Base-by-base conservation (phyloP, 53 echinoderm and acorn worm species). In the Holothuria scabra region DNA sequence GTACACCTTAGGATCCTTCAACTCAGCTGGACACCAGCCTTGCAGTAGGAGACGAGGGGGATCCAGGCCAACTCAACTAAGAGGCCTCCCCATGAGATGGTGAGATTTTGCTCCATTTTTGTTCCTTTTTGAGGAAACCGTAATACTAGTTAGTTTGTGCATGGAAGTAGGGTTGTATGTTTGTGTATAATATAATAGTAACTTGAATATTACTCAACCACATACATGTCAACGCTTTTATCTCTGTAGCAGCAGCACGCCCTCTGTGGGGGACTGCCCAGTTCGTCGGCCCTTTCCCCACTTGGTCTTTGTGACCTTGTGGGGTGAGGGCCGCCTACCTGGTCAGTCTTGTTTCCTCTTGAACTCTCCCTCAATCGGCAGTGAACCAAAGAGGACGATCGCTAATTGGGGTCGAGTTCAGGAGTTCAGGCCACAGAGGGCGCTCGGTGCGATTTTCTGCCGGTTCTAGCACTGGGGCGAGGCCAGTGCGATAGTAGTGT, bases 281-380 rank as follows among this genome's bases (percentile, higher is more conserved):
- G 64, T 30, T 64, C 64, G 23, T 64, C 25, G 64, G 64, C 64
- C 64, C 64, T 25, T 64, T 10, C 64, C 64, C 64, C 64, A 64
- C 64, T 64, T 25, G 64, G 64, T 20, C 64, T 28, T 20, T 12
- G 23, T 64, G 64, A 22, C 64, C 64, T 12, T 5, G 28, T 30
- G 64, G 64, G 64, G 64, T 64, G n/a, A 25, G 64, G 64, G 64
- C 64, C 64, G 30, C 64, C 23, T 9, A 12, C 64, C 64, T 64
- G 64, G 28, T 64, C 64, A 25, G 64, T 64, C 64, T 64, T 64
- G 64, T 9, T 64, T 18, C 52, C 64, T 64, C 23, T 64, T 14
- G 64, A 26, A 64, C 64, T 64, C 64, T 64, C 64, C 64, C 64
- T 64, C 64, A 25, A 26, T 64, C 64, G 64, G 64, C 64, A 64